These are phyloP conservation scores for Lethrus apterus DNA, from an alignment of 1,140 invertebrate species.

Conservation along the genomic window DNA sequence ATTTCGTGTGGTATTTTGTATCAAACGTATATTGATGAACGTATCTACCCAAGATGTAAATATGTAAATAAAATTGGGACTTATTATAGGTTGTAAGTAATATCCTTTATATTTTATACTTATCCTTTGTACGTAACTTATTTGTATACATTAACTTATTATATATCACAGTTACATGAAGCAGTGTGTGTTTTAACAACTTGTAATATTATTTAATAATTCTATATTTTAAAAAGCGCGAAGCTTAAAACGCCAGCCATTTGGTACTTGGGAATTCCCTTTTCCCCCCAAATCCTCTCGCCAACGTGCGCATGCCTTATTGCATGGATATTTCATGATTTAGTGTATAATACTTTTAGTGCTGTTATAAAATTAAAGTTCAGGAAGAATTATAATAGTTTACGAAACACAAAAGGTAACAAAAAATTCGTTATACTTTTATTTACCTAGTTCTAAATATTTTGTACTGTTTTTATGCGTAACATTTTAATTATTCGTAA, in stretches of 20 bases:
- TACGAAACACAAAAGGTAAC: conserved; percentile 17
- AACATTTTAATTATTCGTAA: conserved; percentile 16
- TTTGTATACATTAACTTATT: no score
- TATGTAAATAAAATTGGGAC: no score
- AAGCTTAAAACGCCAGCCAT: conserved; percentile 15
- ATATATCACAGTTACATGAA: no score
- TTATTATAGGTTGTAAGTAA: no score
- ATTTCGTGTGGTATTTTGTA: no score
- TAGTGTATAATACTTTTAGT: conserved; percentile 25
- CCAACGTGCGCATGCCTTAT: conserved; percentile 20
- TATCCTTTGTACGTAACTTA: no score
- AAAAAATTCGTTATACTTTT: conserved; percentile 17
- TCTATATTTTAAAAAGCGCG: conserved; percentile 13
- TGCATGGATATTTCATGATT: conserved; percentile 24
- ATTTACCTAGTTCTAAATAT: conserved; percentile 12
- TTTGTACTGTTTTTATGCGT: conserved; percentile 8
- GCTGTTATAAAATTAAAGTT: conserved; percentile 28
- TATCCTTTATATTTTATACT: no score
- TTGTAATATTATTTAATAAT: no score
- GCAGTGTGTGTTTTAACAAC: no score
- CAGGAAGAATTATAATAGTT: conserved; percentile 13
- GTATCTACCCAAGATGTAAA: no score
- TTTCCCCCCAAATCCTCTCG: conserved; percentile 16
- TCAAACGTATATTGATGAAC: no score
- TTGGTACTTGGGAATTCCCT: conserved; percentile 5